Evolutionary conservation across 2,888 invertebrate genomes (phyloP), one percentile per base, ranked within the genome.

Genomic region (Azorinus chamasolen): DNA sequence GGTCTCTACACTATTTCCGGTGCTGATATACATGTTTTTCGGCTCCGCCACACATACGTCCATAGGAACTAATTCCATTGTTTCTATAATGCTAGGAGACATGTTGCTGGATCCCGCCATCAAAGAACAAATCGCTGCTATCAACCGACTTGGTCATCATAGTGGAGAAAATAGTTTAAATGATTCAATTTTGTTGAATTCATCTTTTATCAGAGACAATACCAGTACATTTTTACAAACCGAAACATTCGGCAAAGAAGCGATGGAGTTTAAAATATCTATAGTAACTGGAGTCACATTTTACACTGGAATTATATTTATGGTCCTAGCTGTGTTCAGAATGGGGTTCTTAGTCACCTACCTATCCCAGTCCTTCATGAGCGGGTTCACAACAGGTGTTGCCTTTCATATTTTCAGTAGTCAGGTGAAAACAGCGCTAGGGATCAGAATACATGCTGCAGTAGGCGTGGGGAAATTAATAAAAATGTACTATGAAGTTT

Each of bases 401-500:
- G 83, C 85, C 24, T 64, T 87, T 8, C 87, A 88, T 57, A 87
- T 87, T 45, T 78, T 79, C 48, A 78, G 83, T 22, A 85, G 85
- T 48, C 87, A 87, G 66, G 66, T 85, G 27, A 62, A 74, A 43
- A 83, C 81, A 32, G 75, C 83, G 25, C 53, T 86, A 10, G 77
- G 81, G 24, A 61, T 86, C 20, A 78, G 69, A 51, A 48, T 86
- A 0, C 69, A 55, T 10, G 53, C 77, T 0, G 54, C 63, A 10
- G 63, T 70, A 32, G 84, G 83, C 12, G 59, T 70, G 14, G 84
- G 84, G 0, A 82, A 84, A 57, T 43, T 86, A 10, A 61, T 84
- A 8, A 61, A 95, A 95, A 95, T 95, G 0, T 93, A 95, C 55
- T 92, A 94, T 18, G 95, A 95, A 87, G 93, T 96, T 50, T 93